Evolutionary conservation across 2,797 vertebrate genomes (phyloP), one percentile per base, ranked within the genome.

Genomic region (Thunnus albacares): DNA sequence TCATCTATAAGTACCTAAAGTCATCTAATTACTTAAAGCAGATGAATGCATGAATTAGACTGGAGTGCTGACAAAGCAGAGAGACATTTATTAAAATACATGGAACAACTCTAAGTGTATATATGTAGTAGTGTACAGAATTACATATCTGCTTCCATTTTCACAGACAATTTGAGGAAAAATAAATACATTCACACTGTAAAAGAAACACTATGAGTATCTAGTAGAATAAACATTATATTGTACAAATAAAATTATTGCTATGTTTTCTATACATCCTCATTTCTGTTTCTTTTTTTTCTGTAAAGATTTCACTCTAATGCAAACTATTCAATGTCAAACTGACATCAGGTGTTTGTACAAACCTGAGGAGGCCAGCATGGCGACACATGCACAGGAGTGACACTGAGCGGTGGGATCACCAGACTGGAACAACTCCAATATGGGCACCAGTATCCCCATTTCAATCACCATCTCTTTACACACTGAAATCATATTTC

Each of bases 361-460:
- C 94, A 83, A 45, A 97, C 96, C 96, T 88, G 96, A 95, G 55
- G 94, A 91, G 45, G 95, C 93, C 83, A 97, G 87, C 89, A 89
- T 87, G 92, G 93, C 93, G 35, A 96, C 67, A 33, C 96, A 97
- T 45, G 96, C 95, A 85, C 95, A 96, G 26, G 96, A 95, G 85
- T 96, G 96, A 78, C 95, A 95, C 87, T 96, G 95, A 68, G 96
- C 92, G 2, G 89, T 76, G 24, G 88, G 72, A 82, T 97, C 96
- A 20, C 94, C 95, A 20, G 95, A 96, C 75, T 94, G 95, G 76
- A 97, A 93, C 38, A 96, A 77, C 88, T 97, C 96, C 81, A 97
- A 82, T 65, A 97, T 77, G 38, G 96, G 95, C 71, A 95, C 94
- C 87, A 97, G 91, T 85, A 96, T 89, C 78, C 96, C 96, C 94